Evolutionary conservation across 2,797 vertebrate species (phyloP), one percentile per base, ranked within the genome.

Genomic region (Microtus californicus): DNA sequence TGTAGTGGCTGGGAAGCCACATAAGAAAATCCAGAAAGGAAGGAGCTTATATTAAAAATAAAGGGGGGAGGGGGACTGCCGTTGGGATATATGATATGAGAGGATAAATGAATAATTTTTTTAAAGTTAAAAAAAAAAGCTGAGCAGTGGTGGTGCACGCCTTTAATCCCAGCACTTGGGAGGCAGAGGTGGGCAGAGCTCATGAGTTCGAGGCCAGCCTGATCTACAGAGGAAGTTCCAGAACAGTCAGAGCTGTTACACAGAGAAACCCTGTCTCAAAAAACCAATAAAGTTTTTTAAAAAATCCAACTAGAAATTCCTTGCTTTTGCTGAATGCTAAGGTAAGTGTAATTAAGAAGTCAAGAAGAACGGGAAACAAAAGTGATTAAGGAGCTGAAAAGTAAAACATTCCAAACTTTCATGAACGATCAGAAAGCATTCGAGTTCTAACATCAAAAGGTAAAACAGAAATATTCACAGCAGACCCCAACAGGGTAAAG

Each of bases 321-420:
- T 71, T 59, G 19, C 25, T 90, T 59, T 59, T 69, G 34, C 27
- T 25, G 13, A 54, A 79, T 85, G 87, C 29, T 67, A 93, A 94
- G 25, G 54, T 56, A 56, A 56, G 54, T 3, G 13, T n/a, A 27
- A 93, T 31, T 77, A 73, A 89, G 40, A 63, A 90, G 59, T 77
- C 25, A 54, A 87, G 19, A 78, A 89, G 25, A 77, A 0, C 73
- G 7, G 11, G 25, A 40, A 89, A 80, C 79, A 87, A 51, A 69
- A 19, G 85, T 59, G 59, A 87, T 13, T 34, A 83, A 51, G 37
- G 45, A 95, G 78, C 34, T 71, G 40, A 86, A 88, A 93, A 76
- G 15, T 31, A 48, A 94, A 87, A 91, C 88, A 94, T 61, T 71
- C 40, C 63, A 73, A 94, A 92, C 82, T 73, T 92, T 96, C 51